Base-by-base conservation (phyloP, 37 sponge, comb jelly and placozoan species). In the Halichondria panicea region DNA sequence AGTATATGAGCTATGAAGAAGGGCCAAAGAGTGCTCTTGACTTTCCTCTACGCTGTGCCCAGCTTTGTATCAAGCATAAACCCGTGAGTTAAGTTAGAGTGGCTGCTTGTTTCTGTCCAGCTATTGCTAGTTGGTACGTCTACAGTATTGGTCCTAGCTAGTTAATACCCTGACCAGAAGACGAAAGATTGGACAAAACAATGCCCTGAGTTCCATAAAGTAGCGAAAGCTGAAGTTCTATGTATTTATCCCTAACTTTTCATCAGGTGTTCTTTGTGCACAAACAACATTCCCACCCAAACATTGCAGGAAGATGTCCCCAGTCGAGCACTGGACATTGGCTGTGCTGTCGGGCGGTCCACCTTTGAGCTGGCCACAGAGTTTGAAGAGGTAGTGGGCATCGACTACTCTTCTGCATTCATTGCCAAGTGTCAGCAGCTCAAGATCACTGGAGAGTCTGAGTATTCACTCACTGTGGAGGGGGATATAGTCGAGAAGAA, bases 311-410 rank as follows among this genome's bases (percentile, higher is more conserved):
- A 77, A 15, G 82, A 45, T 22, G 83, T 91, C 6, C 3, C 74
- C 60, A 81, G 70, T 59, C 64, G 93, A 24, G 96, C 92, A 19
- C 56, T 95, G 13, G 96, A 95, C 42, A 39, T 95, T 25, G 96
- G 96, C 28, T 95, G 96, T 88, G 82, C 96, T 25, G 96, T 91
- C 31, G 96, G 96, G 28, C 46, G 92, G 27, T 63, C 89, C 0
- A 73, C 86, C 55, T 95, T 95, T 82, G 96, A 95, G 32, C 80
- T 95, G 63, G 92, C 96, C 24, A 43, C 79, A 4, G 70, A 57
- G 33, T 95, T 71, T 50, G 76, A 88, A 32, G 89, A 91, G 28
- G 96, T 91, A 61, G 41, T 91, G 21, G 96, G 86, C 7, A 81
- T 95, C 15, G 96, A 95, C 69, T 91, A 63, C 61, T 88, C 92